Conservation (phyloP, 2,797 vertebrate species). For the Chanos chanos region DNA sequence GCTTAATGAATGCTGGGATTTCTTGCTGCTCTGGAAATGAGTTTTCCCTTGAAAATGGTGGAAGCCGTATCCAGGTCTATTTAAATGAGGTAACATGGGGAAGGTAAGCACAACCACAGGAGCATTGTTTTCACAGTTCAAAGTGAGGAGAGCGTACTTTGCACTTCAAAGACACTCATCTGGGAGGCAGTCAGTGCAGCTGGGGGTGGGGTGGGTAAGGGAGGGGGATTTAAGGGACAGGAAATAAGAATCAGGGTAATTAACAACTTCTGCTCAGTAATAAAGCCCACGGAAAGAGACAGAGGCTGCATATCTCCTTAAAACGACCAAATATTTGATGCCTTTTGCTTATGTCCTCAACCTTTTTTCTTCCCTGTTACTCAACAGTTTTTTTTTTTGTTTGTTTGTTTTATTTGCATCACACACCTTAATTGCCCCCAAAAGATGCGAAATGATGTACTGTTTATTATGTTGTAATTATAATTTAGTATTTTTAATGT, state of each 20-base stretch:
- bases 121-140: conserved; percentile 86
- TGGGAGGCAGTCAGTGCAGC: conserved; percentile 73
- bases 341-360: conserved; percentile 22
- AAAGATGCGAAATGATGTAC: conserved; percentile 8
- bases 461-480: conserved; percentile 10
- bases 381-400: conserved; percentile 24
- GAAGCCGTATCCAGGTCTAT: conserved; percentile 81
- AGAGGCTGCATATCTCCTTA: conserved; percentile 57
- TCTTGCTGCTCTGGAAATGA: conserved; percentile 70
- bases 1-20: conserved; percentile 77
- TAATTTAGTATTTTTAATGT: conserved; percentile 9
- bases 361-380: neutral
- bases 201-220: conserved; percentile 63
- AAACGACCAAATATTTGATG: conserved; percentile 55
- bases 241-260: conserved; percentile 86
- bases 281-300: conserved; percentile 69
- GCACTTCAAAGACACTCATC: conserved; percentile 89
- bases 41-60: conserved; percentile 77
- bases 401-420: conserved; percentile 30
- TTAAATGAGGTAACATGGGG: conserved; percentile 83
- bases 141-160: conserved; percentile 85
- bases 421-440: conserved; percentile 24
- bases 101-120: conserved; percentile 81
- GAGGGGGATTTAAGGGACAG: conserved; percentile 70
- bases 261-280: conserved; percentile 86